These are phyloP conservation scores for Dolichallabes microphthalmus DNA, from an alignment of 2,113 vertebrate genomes.

Conservation along the genomic window DNA sequence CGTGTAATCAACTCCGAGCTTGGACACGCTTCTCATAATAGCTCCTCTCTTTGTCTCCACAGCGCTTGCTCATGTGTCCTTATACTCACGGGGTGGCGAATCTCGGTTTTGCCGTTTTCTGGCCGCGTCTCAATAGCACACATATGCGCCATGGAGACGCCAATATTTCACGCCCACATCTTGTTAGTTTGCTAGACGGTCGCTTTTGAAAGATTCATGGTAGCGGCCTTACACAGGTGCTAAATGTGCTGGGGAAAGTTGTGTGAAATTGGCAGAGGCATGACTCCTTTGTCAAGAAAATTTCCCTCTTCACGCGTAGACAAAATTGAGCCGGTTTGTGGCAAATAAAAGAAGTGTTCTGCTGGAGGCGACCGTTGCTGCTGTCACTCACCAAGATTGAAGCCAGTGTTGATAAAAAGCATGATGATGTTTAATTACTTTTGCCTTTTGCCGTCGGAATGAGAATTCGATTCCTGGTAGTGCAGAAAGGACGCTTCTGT, in stretches of 20 bases:
- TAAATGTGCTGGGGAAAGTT: constrained; percentile 23
- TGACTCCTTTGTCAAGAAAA: constrained; percentile 32
- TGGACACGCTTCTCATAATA: constrained; percentile 32
- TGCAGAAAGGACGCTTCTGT: neutral
- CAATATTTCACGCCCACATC: constrained; percentile 46
- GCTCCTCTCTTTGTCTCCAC: constrained; percentile 40
- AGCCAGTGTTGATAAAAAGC: constrained; percentile 29
- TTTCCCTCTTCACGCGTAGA: constrained; percentile 3
- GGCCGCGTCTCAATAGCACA: constrained; percentile 40
- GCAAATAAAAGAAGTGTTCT: neutral
- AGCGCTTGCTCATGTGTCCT: constrained; percentile 50
- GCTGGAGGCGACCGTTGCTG: neutral
- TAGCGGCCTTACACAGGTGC: constrained; percentile 39
- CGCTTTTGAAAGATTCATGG: constrained; percentile 32
- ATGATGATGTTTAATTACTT: constrained; percentile 34
- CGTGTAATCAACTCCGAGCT: constrained; percentile 1
- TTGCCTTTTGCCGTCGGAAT: neutral
- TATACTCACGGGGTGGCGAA: constrained; percentile 28
- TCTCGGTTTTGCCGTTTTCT: constrained; percentile 41
- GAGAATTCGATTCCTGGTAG: constrained; percentile 25
- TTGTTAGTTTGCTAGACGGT: constrained; percentile 44
- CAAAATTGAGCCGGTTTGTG: neutral
- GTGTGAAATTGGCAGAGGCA: constrained; percentile 39
- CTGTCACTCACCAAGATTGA: constrained; percentile 24
- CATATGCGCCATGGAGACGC: constrained; percentile 50